Percentiles rank a stretch among this genome's conserved stretches.
phyloP scores from a whole-genome alignment of 2,888 invertebrate genomes.

The Thumatha senex region DNA sequence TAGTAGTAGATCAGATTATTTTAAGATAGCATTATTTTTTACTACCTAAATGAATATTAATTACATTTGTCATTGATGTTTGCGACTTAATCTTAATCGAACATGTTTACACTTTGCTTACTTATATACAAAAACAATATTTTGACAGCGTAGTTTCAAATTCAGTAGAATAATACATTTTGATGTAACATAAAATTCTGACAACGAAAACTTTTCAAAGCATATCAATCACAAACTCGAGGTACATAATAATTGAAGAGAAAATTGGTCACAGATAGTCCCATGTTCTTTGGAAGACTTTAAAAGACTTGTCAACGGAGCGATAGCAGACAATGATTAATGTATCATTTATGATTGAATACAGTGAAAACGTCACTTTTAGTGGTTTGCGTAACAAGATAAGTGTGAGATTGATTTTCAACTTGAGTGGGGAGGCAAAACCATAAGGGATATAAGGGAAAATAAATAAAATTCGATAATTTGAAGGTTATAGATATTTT shows the following conservation, averaged over 20 bases:
- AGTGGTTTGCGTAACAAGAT: slow-evolving; percentile 19
- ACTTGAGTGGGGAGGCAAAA: background rate
- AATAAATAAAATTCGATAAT: too few relatives aligned
- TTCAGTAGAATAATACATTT: slow-evolving; percentile 15
- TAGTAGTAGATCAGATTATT: too few relatives aligned
- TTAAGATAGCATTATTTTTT: too few relatives aligned
- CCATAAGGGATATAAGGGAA: too few relatives aligned
- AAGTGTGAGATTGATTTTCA: slow-evolving; percentile 7
- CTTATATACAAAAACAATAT: too few relatives aligned
- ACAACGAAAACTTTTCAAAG: slow-evolving; percentile 22
- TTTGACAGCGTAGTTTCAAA: too few relatives aligned
- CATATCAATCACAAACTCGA: slow-evolving; percentile 49
- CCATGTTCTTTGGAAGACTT: slow-evolving; percentile 37
- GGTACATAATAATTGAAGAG: slow-evolving; percentile 47
- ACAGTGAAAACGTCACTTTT: slow-evolving; percentile 47
- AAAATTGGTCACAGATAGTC: slow-evolving; percentile 50
- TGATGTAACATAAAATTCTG: slow-evolving; percentile 36
- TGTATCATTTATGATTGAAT: slow-evolving; percentile 41
- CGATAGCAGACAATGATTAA: slow-evolving; percentile 50
- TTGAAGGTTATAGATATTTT: too few relatives aligned
- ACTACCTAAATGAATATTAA: too few relatives aligned
- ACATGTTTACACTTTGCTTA: too few relatives aligned
- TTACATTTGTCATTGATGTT: too few relatives aligned
- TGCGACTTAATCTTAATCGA: too few relatives aligned
- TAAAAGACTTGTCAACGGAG: slow-evolving; percentile 47